These are phyloP conservation scores for Whitmania pigra DNA, from an alignment of 1,140 invertebrate genomes.

Conservation along the genomic window DNA sequence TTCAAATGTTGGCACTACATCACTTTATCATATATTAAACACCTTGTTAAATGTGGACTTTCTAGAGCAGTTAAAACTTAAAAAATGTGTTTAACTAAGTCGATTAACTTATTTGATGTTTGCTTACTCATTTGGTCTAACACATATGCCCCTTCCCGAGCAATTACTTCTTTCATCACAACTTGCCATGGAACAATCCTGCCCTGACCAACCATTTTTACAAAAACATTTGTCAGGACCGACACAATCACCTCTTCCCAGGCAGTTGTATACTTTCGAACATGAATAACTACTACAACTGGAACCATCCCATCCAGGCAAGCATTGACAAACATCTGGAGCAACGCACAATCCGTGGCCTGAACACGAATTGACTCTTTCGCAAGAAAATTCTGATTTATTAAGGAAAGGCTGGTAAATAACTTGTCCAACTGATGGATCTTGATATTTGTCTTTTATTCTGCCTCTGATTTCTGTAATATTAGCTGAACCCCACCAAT, in stretches of 20 bases:
- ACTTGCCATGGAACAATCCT: constrained; percentile 13
- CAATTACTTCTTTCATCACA: constrained; percentile 27
- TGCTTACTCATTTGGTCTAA: constrained; percentile 22
- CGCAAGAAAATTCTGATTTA: neutral
- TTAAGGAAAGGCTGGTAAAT: too few species aligned
- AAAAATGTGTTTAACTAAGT: neutral
- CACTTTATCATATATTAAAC: too few species aligned
- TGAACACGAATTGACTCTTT: constrained; percentile 11
- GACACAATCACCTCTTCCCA: constrained; percentile 14
- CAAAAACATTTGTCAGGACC: constrained; percentile 20
- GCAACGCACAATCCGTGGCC: constrained; percentile 18
- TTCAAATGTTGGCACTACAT: too few species aligned
- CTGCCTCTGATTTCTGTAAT: neutral
- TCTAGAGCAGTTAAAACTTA: too few species aligned
- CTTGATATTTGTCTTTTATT: neutral
- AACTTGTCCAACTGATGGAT: neutral
- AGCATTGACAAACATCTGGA: constrained; percentile 17
- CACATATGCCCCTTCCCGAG: constrained; percentile 25
- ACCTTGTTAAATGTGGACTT: too few species aligned
- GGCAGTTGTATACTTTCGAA: constrained; percentile 13
- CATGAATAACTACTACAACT: constrained; percentile 14
- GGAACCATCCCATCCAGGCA: constrained; percentile 15
- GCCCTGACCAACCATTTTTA: neutral
- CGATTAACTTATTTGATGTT: neutral
- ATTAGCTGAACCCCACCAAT: constrained; percentile 11